These are phyloP conservation scores for Andrena hattorfiana DNA, from an alignment of 2,888 invertebrate genomes.

Conservation along the genomic window DNA sequence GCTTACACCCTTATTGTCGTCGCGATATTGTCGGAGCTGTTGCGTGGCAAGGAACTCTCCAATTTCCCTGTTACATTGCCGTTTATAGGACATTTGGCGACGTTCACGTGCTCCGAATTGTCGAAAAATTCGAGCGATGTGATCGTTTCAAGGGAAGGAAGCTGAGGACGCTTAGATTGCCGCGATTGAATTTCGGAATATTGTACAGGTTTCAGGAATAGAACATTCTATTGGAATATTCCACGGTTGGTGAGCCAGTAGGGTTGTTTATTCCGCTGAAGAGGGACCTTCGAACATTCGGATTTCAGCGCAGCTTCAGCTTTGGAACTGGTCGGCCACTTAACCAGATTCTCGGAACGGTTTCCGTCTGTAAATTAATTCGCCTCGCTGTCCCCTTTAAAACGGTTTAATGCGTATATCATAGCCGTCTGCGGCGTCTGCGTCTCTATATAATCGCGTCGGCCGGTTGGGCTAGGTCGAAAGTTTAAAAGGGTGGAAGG, in stretches of 20 bases:
- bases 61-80: constrained; percentile 50
- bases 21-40: constrained; percentile 39
- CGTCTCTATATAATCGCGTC: constrained; percentile 52
- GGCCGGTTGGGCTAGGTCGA: constrained; percentile 55
- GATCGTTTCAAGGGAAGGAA: not conserved
- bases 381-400: constrained; percentile 35
- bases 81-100: constrained; percentile 18
- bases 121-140: not conserved
- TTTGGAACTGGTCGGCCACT: not conserved
- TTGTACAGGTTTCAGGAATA: no score
- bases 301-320: no score
- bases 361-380: constrained; percentile 30
- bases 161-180: no score
- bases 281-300: no score
- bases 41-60: constrained; percentile 45
- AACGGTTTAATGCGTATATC: constrained; percentile 39
- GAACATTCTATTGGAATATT: no score
- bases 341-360: constrained; percentile 8
- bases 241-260: no score
- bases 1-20: constrained; percentile 73
- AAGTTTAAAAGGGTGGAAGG: constrained; percentile 69
- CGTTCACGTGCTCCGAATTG: not conserved
- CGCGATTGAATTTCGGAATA: no score
- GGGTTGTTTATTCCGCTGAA: no score
- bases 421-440: constrained; percentile 22